Conservation (phyloP, 2,113 vertebrate species). For the Corydoras maculifer region DNA sequence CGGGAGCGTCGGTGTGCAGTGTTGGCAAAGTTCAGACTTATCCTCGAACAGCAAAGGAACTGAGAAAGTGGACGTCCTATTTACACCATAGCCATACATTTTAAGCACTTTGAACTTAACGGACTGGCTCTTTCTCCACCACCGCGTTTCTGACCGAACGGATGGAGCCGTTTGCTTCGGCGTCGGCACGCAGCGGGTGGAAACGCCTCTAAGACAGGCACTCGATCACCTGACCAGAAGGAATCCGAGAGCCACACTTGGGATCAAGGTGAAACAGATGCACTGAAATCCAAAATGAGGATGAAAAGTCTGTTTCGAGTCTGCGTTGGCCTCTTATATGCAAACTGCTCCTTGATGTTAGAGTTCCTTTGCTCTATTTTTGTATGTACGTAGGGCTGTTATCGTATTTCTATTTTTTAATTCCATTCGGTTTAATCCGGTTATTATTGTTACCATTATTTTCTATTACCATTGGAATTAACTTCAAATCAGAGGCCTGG, state of each 20-base stretch:
- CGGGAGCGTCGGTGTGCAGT: background rate
- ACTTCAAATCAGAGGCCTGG: constrained; percentile 40
- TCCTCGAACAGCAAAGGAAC: constrained; percentile 8
- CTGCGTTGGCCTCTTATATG: constrained; percentile 43
- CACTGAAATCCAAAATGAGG: constrained; percentile 40
- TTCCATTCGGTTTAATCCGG: constrained; percentile 54
- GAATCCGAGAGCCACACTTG: constrained; percentile 23
- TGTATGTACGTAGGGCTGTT: constrained; percentile 68
- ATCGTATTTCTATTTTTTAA: constrained; percentile 54
- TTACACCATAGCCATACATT: constrained; percentile 15
- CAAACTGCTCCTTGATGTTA: constrained; percentile 57
- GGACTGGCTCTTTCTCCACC: constrained; percentile 14
- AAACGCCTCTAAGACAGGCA: constrained; percentile 30
- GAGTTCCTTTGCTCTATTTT: constrained; percentile 74
- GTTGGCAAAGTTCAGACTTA: constrained; percentile 5
- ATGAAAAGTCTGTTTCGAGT: constrained; percentile 36
- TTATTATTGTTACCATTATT: constrained; percentile 47
- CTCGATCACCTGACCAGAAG: constrained; percentile 34
- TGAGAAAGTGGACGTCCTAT: constrained; percentile 13
- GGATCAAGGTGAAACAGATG: constrained; percentile 39
- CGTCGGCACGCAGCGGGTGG: constrained; percentile 27
- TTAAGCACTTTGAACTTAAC: constrained; percentile 30
- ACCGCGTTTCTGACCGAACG: constrained; percentile 48
- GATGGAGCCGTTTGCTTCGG: background rate
- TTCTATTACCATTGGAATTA: constrained; percentile 47